Evolutionary conservation across 2,888 invertebrate genomes (phyloP).

Genomic region (Carterocephalus palaemon): DNA sequence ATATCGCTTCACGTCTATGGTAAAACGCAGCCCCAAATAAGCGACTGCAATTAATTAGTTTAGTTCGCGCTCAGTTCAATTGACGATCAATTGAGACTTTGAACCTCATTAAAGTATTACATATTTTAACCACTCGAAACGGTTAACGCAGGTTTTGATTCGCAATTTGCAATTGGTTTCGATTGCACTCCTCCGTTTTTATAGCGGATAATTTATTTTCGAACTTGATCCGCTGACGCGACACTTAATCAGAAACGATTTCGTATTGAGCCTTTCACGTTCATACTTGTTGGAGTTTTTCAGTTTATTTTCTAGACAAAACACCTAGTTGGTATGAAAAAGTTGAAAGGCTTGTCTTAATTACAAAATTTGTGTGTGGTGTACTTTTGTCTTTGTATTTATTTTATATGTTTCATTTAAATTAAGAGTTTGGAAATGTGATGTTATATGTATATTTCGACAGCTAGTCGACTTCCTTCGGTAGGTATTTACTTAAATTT

Average conservation of each 20-base stretch:
- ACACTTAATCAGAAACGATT: conserved; percentile 23
- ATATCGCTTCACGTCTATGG: neutral
- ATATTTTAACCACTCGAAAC: conserved; percentile 36
- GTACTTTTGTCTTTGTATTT: conserved; percentile 11
- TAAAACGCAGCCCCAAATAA: conserved; percentile 1
- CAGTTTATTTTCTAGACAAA: conserved; percentile 18
- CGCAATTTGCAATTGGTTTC: conserved; percentile 27
- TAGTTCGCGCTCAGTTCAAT: conserved; percentile 33
- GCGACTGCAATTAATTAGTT: conserved; percentile 55
- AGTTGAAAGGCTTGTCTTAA: conserved; percentile 14
- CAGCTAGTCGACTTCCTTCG: neutral
- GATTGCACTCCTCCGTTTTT: conserved; percentile 24
- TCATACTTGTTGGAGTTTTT: conserved; percentile 16
- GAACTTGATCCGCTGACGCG: conserved; percentile 18
- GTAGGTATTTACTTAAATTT: too few relatives aligned
- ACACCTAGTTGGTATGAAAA: conserved; percentile 9
- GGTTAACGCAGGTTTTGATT: conserved; percentile 29
- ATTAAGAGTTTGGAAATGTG: conserved; percentile 1
- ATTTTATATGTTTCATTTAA: conserved; percentile 6
- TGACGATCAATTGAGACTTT: conserved; percentile 37
- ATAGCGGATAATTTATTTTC: conserved; percentile 25
- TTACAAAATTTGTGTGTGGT: conserved; percentile 16
- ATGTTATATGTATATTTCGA: neutral
- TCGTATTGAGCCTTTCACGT: conserved; percentile 17
- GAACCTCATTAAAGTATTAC: conserved; percentile 38